Evolutionary conservation across 2,113 vertebrate species (phyloP).

Genomic region (Neogobius melanostomus): DNA sequence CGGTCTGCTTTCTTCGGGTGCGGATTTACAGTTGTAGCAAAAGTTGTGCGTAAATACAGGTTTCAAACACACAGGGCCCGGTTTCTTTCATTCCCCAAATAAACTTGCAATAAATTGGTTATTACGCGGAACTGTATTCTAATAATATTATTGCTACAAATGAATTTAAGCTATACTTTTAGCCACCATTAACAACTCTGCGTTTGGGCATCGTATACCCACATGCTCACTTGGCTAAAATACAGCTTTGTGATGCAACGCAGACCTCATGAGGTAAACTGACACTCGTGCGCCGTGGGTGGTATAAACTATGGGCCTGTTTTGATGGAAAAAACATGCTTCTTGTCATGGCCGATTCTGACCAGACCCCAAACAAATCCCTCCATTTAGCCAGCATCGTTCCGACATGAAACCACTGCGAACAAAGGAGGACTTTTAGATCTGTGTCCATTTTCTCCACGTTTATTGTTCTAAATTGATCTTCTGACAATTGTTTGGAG

Average conservation of each 20-base stretch:
- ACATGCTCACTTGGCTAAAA: constrained; percentile 70
- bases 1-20: too few species aligned
- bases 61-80: too few species aligned
- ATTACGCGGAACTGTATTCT: too few species aligned
- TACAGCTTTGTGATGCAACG: constrained; percentile 85
- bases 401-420: not conserved
- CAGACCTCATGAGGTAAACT: constrained; percentile 87
- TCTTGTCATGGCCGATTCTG: constrained; percentile 91
- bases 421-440: not conserved
- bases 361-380: constrained; percentile 75
- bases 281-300: constrained; percentile 93
- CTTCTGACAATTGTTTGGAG: constrained; percentile 44
- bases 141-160: not conserved
- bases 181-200: not conserved
- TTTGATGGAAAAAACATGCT: constrained; percentile 97
- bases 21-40: too few species aligned
- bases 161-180: not conserved
- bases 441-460: not conserved
- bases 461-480: constrained; percentile 36
- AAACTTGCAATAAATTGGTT: too few species aligned
- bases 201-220: not conserved
- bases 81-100: too few species aligned
- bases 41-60: too few species aligned
- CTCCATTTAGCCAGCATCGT: constrained; percentile 14
- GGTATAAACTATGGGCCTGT: constrained; percentile 84